Evolutionary conservation across 2,113 vertebrate species (phyloP), one percentile per base, ranked within the genome.

Genomic region (Platichthys flesus): DNA sequence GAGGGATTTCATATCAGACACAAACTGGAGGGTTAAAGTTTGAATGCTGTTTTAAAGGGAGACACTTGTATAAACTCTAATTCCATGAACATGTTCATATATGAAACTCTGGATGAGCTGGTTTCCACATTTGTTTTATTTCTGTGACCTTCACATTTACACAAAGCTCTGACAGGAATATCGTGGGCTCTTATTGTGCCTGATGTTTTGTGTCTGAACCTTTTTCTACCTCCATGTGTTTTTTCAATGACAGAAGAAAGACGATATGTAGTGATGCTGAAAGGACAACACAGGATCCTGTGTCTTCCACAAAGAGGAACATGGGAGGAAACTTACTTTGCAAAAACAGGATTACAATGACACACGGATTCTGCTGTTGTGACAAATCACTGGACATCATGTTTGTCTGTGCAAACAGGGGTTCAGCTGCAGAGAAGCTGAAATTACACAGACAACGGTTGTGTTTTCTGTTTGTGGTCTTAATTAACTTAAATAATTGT

Each of bases 321-420:
- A 74, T 0, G 2, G 23, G 28, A 60, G 49, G 16, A 35, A 9
- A n/a, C 60, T 15, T 21, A 59, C 45, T 71, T 71, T 8, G 9
- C 28, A 72, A 24, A 55, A n/a, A 52, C 4, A 35, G 18, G 21
- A 28, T 61, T 4, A 54, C 40, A 71, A 24, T 47, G 51, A 37
- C 14, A 61, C 18, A 31, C 47, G 42, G 20, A 9, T 1, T 2
- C 45, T 72, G 55, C 45, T 64, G 13, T 47, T 24, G 37, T 40
- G 61, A 67, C 0, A 16, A 5, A 35, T 69, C 59, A 61, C 8
- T 37, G 8, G 16, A 45, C 0, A 26, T 31, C 0, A 21, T 9
- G 51, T 69, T 4, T 61, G 4, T 69, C 7, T 51, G 10, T 65
- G 52, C 16, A 54, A 64, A 78, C n/a, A 40, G 8, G 51, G 31